phyloP scores from a whole-genome alignment of 1,140 invertebrate genomes.

The Augochlora pura region DNA sequence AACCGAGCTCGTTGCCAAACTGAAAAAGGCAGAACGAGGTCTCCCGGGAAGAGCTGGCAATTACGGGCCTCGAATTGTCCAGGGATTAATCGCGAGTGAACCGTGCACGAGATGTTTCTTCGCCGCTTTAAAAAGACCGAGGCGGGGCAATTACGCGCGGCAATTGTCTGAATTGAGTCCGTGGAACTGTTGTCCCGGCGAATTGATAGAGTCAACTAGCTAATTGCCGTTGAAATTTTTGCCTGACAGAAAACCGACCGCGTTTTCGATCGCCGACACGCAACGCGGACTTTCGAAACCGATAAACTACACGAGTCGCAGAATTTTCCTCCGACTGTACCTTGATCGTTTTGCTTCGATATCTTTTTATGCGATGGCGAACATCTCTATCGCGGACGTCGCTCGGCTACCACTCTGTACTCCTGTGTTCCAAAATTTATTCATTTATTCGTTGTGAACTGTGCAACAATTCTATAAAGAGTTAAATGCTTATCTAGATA shows the following conservation, averaged over 20 bases:
- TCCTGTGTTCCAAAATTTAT: no score
- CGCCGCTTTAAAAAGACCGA: constrained; percentile 24
- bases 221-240: constrained; percentile 18
- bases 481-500: no score
- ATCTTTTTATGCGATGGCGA: no score
- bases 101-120: not conserved
- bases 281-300: not conserved
- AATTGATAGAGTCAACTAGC: constrained; percentile 10
- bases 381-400: no score
- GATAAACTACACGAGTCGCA: no score
- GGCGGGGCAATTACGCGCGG: constrained; percentile 15
- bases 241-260: not conserved
- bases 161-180: constrained; percentile 35
- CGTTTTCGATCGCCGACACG: not conserved
- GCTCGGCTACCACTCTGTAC: no score
- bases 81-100: constrained; percentile 30
- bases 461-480: no score
- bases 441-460: no score
- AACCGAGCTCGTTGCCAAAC: not conserved
- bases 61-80: constrained; percentile 13
- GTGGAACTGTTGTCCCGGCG: not conserved
- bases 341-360: no score
- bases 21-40: constrained; percentile 14
- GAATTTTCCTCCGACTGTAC: no score
- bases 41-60: constrained; percentile 21